Evolutionary conservation across 2,888 invertebrate genomes (phyloP), one percentile per base, ranked within the genome.

Genomic region (Drosophila nr. perissopoda): DNA sequence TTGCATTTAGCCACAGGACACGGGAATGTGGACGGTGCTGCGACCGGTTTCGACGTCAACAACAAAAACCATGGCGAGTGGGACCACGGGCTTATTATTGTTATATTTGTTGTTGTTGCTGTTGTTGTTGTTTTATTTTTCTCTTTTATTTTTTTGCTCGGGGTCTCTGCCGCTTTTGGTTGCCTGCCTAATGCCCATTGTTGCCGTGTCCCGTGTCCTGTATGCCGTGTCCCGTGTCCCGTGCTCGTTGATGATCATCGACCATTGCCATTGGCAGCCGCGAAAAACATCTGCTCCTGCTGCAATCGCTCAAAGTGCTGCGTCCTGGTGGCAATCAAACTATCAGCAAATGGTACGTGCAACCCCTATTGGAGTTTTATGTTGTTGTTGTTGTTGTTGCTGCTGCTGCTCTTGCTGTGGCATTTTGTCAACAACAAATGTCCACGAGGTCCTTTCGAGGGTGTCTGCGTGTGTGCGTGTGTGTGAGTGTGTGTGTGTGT

Each of bases 211-310:
- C 89, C 89, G 85, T 79, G 79, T 62, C 49, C 64, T 31, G 62
- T 74, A 61, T 38, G 62, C 71, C 40, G 66, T 49, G 42, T 56
- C 64, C 71, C 40, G 66, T 49, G 42, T 56, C 64, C 63, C 53
- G 51, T 56, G 62, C 58, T 46, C 21, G 34, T 49, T 56, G 56
- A 54, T 48, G 58, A 61, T 59, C 58, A 59, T 60, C 58, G 68
- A 31, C 42, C 49, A 74, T 61, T 56, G 71, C 68, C 71, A 81
- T 70, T 72, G 69, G 70, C 81, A 81, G 71, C 78, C 76, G 79
- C 83, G 83, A 86, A 85, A 91, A 91, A 91, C 91, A 91, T 91
- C 91, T 91, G 91, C 91, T 82, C 91, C 91, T 91, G 91, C 89
- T 91, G 91, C 82, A 86, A 86, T 82, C 85, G 81, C 83, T 88